A percentile compares a stretch with the other conserved stretches of the same genome.
Evolutionary conservation across 2,113 vertebrate species (phyloP).

Genomic region (Prietella phreatophila): DNA sequence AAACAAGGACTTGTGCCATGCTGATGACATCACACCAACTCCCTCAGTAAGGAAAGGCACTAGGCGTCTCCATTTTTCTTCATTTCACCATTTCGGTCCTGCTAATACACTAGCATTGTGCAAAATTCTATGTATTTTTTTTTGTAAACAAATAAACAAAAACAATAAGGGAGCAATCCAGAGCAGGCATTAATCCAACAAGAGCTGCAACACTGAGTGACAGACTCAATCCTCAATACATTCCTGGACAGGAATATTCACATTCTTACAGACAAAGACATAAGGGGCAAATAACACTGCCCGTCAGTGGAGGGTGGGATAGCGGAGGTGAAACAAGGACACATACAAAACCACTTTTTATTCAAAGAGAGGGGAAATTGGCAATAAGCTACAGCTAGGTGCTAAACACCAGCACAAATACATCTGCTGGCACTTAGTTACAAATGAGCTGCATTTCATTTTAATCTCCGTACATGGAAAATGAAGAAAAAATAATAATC

Average conservation of each 20-base stretch:
- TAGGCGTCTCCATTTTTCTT: background rate
- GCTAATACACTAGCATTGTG: background rate
- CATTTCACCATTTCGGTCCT: background rate
- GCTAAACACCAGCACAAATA: background rate
- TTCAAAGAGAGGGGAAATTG: background rate
- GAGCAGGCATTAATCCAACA: constrained; percentile 24
- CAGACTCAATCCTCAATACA: background rate
- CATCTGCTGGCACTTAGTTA: background rate
- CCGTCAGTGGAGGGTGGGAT: background rate
- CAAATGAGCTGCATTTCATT: background rate
- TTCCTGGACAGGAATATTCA: background rate
- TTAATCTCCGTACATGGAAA: background rate
- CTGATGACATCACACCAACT: background rate
- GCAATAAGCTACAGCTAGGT: background rate
- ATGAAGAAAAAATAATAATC: background rate
- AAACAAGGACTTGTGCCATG: background rate
- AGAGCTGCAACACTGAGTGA: background rate
- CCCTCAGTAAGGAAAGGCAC: background rate
- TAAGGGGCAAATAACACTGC: background rate
- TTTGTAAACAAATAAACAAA: too few species aligned
- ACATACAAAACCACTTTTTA: background rate
- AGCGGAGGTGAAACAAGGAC: background rate
- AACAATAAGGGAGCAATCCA: background rate
- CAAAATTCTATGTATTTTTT: background rate
- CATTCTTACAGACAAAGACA: background rate